phyloP scores from a whole-genome alignment of 2,888 invertebrate species.

The Hemistola chrysoprasaria region DNA sequence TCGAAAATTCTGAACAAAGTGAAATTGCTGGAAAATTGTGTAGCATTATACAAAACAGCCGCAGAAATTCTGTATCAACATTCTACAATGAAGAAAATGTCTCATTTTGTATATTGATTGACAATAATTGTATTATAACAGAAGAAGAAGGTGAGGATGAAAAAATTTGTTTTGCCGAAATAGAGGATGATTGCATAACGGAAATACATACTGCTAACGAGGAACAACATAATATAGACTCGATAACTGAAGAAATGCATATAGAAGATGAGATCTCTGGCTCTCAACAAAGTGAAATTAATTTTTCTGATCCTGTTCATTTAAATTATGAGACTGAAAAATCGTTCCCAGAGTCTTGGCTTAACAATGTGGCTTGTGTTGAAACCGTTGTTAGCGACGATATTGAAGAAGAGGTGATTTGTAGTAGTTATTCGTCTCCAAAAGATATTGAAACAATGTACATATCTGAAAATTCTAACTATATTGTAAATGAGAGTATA shows the following conservation, averaged over 20 bases:
- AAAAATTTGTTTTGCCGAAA: constrained; percentile 58
- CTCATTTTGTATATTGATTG: constrained; percentile 70
- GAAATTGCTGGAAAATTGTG: constrained; percentile 46
- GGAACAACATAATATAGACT: constrained; percentile 4
- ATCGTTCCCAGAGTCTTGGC: constrained; percentile 58
- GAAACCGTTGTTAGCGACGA: constrained; percentile 75
- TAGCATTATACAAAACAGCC: constrained; percentile 54
- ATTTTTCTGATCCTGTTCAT: constrained; percentile 38
- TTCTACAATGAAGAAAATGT: constrained; percentile 64
- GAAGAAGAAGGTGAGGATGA: constrained; percentile 58
- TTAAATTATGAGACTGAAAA: constrained; percentile 44
- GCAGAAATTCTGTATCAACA: constrained; percentile 69
- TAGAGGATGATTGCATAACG: constrained; percentile 45
- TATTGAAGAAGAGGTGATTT: constrained; percentile 60
- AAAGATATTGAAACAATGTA: constrained; percentile 38
- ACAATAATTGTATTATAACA: constrained; percentile 62
- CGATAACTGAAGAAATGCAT: not conserved
- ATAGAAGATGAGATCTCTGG: constrained; percentile 10
- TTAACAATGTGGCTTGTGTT: constrained; percentile 70
- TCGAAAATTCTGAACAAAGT: constrained; percentile 40
- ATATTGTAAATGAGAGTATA: constrained; percentile 44
- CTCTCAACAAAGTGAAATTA: constrained; percentile 27
- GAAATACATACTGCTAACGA: constrained; percentile 35
- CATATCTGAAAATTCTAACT: constrained; percentile 34
- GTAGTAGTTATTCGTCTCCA: constrained; percentile 49